Evolutionary conservation across 2,888 invertebrate species (phyloP).

Genomic region (Linnaemya tessellans): DNA sequence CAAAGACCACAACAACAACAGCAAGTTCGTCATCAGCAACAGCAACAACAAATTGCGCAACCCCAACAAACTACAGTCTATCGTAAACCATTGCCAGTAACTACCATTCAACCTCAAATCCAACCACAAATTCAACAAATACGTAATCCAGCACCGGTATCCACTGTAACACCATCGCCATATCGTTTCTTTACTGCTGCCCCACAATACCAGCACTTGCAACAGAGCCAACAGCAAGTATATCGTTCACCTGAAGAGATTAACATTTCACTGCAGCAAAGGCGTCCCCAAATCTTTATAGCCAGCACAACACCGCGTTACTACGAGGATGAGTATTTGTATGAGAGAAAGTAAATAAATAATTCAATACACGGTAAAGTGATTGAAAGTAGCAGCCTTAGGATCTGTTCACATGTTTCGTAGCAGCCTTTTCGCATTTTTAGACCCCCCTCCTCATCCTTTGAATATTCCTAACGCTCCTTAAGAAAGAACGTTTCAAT

Average conservation of each 20-base stretch:
- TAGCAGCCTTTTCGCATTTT: too few relatives aligned
- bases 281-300: constrained; percentile 86
- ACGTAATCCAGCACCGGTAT: constrained; percentile 79
- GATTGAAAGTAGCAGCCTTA: neutral
- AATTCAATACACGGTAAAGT: neutral
- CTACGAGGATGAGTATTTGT: constrained; percentile 83
- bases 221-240: constrained; percentile 86
- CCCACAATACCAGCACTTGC: constrained; percentile 79
- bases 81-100: constrained; percentile 78
- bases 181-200: constrained; percentile 82
- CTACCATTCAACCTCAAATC: constrained; percentile 80
- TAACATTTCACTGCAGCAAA: constrained; percentile 92
- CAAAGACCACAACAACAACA: constrained; percentile 77
- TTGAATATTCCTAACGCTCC: too few relatives aligned
- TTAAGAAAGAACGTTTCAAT: too few relatives aligned
- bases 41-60: constrained; percentile 71
- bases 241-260: constrained; percentile 94
- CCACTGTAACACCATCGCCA: constrained; percentile 82
- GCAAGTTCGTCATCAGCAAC: constrained; percentile 74
- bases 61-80: constrained; percentile 79
- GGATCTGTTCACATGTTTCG: too few relatives aligned
- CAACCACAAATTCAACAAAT: constrained; percentile 79
- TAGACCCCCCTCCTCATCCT: too few relatives aligned
- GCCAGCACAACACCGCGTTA: constrained; percentile 83
- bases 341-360: constrained; percentile 78